These are phyloP conservation scores for Orthonevra nobilis DNA, from an alignment of 2,888 invertebrate species.

Conservation along the genomic window DNA sequence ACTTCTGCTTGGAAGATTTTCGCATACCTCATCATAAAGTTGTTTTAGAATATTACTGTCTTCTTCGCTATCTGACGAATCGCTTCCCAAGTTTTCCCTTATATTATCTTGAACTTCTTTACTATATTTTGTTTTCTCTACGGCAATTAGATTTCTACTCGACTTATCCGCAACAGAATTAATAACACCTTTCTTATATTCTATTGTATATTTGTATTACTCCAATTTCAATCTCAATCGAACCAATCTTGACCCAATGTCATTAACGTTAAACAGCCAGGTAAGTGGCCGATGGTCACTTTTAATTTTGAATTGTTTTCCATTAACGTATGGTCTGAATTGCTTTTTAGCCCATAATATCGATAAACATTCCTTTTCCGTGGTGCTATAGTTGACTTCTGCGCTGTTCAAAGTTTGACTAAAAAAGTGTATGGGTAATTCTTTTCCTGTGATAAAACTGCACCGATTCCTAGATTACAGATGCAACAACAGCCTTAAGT, in stretches of 20 bases:
- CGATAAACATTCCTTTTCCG: conserved; percentile 1
- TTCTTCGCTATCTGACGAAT: conserved; percentile 4
- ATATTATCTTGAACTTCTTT: not conserved
- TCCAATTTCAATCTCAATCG: not conserved
- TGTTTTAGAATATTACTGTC: no score
- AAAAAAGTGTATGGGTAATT: conserved; percentile 13
- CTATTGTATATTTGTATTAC: no score
- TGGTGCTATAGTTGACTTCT: conserved; percentile 1
- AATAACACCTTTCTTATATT: not conserved
- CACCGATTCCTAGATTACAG: not conserved
- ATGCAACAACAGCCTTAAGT: no score
- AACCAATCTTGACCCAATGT: not conserved
- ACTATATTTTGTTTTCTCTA: not conserved
- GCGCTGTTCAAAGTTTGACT: conserved; percentile 10
- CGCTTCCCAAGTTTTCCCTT: not conserved
- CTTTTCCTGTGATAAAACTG: not conserved
- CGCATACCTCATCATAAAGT: no score
- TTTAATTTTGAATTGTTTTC: conserved; percentile 5
- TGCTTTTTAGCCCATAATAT: not conserved
- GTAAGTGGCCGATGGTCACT: not conserved
- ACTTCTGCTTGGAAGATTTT: not conserved
- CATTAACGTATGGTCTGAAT: conserved; percentile 6
- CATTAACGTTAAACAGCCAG: not conserved
- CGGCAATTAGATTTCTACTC: no score
- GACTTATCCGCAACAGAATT: not conserved